Base-by-base conservation (phyloP, 2,797 vertebrate genomes). In the Cacajao melanocephalus region DNA sequence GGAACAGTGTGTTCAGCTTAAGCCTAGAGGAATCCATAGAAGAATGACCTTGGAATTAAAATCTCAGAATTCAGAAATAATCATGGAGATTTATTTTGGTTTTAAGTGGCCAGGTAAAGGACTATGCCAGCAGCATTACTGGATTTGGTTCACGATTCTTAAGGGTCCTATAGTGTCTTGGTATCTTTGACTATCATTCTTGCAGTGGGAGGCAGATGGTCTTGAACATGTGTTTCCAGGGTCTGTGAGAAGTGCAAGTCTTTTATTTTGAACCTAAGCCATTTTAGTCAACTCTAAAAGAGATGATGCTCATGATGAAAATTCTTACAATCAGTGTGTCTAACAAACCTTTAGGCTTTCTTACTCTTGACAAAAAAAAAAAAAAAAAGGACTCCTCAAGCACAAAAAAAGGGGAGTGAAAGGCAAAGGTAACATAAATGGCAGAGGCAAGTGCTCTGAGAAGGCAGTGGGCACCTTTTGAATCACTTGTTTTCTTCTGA, bases 321-420 rank as follows among this genome's bases (percentile, higher is more conserved):
- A 70, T 61, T 73, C 24, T 96, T 9, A 46, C 0, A 61, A 36
- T 55, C 61, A 67, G 1, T 67, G 83, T 95, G 95, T 89, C 36
- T 57, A 86, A 75, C 26, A 93, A 83, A 94, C 5, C 6, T 97
- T 41, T 55, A 88, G 85, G 33, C 33, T 96, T 73, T 86, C 64
- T 73, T 76, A 58, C 7, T 85, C 30, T 73, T 96, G 20, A 36
- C 13, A 14, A 6, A 75, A 75, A 61, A 70, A 80, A 19, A n/a
- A 9, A 13, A 75, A 79, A 70, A 81, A 15, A 5, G 20, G 30
- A 81, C 7, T 57, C 46, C 24, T 64, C 26, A 88, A 58, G 79
- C 26, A 19, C 50, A 64, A 33, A 91, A 72, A 72, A 5, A 2
- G n/a, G 19, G 33, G n/a, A 22, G 15, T 46, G 6, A 13, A 55